A percentile compares a stretch with the other conserved stretches of the same genome.
Conservation (phyloP, 2,113 vertebrate species). For the human (Homo sapiens) region GRCh38 chr14:40700501-40701000, state of each 20-base stretch:
- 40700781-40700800: neutral
- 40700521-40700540: neutral
- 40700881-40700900: neutral
- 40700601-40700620: neutral
- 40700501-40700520: neutral
- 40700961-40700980: neutral
- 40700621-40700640: neutral
- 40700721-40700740: neutral
- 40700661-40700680: neutral
- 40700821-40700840: neutral
- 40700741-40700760: neutral
- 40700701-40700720: neutral
- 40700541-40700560: neutral
- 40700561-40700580: neutral
- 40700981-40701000: neutral
- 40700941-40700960: neutral
- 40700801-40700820: neutral
- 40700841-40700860: neutral
- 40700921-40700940: neutral
- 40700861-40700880: neutral
- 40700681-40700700: neutral
- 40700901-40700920: neutral
- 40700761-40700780: neutral
- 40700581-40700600: neutral
- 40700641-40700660: neutral